phyloP scores from a whole-genome alignment of 2,797 vertebrate genomes.

The Esox masquinongy region DNA sequence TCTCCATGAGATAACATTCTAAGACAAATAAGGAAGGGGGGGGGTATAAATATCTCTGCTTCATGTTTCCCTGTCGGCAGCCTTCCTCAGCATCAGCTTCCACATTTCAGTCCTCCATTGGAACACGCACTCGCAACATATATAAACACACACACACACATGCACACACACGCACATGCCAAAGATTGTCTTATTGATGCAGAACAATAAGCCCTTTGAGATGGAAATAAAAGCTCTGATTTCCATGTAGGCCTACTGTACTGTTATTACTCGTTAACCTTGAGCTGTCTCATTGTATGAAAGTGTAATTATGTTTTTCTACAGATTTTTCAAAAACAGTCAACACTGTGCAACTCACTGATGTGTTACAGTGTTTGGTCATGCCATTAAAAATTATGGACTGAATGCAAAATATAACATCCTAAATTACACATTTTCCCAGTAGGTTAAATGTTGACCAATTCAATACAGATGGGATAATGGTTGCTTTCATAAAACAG shows the following conservation, averaged over 20 bases:
- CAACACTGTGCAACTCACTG: not conserved
- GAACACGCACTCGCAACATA: not conserved
- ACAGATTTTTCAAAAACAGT: not conserved
- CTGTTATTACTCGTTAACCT: not conserved
- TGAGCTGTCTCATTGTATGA: not conserved
- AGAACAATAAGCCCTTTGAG: not conserved
- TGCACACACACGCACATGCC: not conserved
- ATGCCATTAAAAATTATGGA: not conserved
- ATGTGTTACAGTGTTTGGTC: not conserved
- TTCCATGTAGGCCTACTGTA: not conserved
- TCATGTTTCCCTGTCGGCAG: slow-evolving; percentile 1
- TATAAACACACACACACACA: not conserved
- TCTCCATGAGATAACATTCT: not conserved
- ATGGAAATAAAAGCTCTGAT: not conserved
- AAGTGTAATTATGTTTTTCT: slow-evolving; percentile 2
- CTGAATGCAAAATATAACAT: not conserved
- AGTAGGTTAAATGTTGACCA: not conserved
- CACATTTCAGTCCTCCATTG: not conserved
- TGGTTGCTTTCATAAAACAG: not conserved
- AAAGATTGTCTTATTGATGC: not conserved
- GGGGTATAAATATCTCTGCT: not conserved
- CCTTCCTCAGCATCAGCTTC: not conserved
- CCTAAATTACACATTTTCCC: not conserved
- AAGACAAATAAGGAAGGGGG: not conserved
- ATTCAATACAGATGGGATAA: not conserved